A percentile compares a stretch with the other conserved stretches of the same genome.
These are phyloP conservation scores for Tortricodes alternella DNA, from an alignment of 2,888 invertebrate species.

Conservation along the genomic window DNA sequence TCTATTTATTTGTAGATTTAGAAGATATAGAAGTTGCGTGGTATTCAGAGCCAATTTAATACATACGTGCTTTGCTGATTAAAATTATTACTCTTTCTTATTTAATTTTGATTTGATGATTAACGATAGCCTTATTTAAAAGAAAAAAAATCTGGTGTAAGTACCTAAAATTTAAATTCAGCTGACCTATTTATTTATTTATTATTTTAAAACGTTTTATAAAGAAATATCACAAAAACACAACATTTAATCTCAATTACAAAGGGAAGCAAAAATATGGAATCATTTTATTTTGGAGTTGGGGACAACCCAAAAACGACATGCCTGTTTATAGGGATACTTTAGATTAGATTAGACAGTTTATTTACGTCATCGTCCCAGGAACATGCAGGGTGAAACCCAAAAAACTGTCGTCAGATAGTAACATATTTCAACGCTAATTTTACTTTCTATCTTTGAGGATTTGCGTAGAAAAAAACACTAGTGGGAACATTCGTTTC, in stretches of 20 bases:
- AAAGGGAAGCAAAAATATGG: conserved; percentile 43
- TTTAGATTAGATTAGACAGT: conserved; percentile 12
- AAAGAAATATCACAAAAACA: conserved; percentile 56
- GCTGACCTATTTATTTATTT: neutral
- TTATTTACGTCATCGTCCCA: conserved; percentile 25
- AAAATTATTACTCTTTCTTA: too few species aligned
- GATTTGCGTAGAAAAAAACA: conserved; percentile 50
- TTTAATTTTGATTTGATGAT: neutral
- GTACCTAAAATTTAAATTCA: conserved; percentile 6
- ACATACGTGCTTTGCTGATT: conserved; percentile 5
- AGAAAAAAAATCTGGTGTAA: conserved; percentile 5
- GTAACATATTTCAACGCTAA: conserved; percentile 22
- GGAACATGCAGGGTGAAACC: conserved; percentile 62
- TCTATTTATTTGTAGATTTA: neutral
- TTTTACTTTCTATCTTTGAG: conserved; percentile 38
- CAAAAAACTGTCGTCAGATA: conserved; percentile 40
- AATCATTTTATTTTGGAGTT: conserved; percentile 40
- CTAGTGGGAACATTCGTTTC: conserved; percentile 66
- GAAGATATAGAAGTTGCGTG: conserved; percentile 4
- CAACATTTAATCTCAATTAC: conserved; percentile 49
- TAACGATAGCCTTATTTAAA: neutral
- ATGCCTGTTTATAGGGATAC: conserved; percentile 33
- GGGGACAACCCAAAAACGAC: conserved; percentile 34
- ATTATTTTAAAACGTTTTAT: neutral
- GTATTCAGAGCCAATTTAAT: neutral